phyloP scores from a whole-genome alignment of 2,888 invertebrate species.

The Eudasyphora cyanicolor region DNA sequence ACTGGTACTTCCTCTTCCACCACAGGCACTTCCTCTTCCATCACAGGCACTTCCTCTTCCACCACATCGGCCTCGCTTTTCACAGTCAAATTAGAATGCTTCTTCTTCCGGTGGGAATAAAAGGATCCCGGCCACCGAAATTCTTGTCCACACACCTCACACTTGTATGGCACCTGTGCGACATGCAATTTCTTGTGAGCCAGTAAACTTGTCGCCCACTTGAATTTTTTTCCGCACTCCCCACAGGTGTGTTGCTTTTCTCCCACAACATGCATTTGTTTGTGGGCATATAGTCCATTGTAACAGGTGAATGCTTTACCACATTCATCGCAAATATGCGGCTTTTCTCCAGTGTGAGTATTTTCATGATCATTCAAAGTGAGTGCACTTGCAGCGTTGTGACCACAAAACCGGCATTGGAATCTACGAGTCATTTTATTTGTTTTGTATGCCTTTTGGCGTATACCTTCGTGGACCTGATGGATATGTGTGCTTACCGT shows the following conservation, averaged over 20 bases:
- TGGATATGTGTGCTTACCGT: conserved; percentile 73
- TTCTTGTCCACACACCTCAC: not conserved
- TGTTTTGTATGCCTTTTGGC: conserved; percentile 75
- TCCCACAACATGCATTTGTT: conserved; percentile 71
- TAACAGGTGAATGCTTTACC: conserved; percentile 74
- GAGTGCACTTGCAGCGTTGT: conserved; percentile 74
- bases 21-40: too few relatives aligned
- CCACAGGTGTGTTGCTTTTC: not conserved
- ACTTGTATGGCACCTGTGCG: not conserved
- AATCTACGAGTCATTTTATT: conserved; percentile 77
- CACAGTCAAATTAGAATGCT: too few relatives aligned
- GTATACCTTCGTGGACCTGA: conserved; percentile 74
- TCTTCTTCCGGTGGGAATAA: too few relatives aligned
- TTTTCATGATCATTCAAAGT: conserved; percentile 77
- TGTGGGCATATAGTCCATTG: conserved; percentile 74
- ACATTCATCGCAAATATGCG: conserved; percentile 72
- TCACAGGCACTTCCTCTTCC: too few relatives aligned
- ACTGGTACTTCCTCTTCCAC: too few relatives aligned
- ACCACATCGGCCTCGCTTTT: too few relatives aligned
- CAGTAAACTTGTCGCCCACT: not conserved
- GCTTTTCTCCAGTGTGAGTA: conserved; percentile 78
- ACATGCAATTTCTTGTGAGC: not conserved
- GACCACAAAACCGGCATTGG: conserved; percentile 74
- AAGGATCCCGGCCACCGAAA: not conserved
- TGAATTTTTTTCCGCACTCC: not conserved